Evolutionary conservation across 1,140 invertebrate species (phyloP).

Genomic region (Caenorhabditis inopinata): DNA sequence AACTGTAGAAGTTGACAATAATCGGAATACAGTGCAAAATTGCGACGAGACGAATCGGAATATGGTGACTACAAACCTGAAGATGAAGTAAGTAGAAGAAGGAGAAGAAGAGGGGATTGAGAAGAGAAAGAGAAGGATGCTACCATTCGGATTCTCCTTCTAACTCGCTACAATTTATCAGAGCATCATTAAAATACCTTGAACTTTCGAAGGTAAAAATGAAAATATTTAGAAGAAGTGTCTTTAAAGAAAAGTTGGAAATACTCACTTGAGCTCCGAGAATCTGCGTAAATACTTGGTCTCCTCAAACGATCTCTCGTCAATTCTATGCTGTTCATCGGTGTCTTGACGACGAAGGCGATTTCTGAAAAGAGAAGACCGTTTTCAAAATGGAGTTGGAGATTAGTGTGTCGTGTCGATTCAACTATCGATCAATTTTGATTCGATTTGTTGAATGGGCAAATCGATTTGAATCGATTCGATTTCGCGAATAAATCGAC

Average conservation of each 20-base stretch:
- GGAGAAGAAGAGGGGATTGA: neutral
- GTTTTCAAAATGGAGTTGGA: too few species aligned
- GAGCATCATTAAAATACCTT: neutral
- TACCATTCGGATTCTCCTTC: slow-evolving; percentile 21
- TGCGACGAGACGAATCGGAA: neutral
- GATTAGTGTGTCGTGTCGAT: too few species aligned
- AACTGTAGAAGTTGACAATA: neutral
- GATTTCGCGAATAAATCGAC: too few species aligned
- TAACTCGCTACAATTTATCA: slow-evolving; percentile 29
- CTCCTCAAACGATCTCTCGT: slow-evolving; percentile 49
- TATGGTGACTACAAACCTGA: neutral
- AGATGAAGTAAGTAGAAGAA: neutral
- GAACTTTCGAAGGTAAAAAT: neutral
- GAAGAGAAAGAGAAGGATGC: neutral
- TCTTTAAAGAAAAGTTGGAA: neutral
- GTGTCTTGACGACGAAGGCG: slow-evolving; percentile 45
- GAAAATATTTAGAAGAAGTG: neutral
- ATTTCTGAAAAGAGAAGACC: slow-evolving; percentile 46
- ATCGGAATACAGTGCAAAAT: slow-evolving; percentile 18
- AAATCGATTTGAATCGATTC: too few species aligned
- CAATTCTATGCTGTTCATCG: slow-evolving; percentile 40
- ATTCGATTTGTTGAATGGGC: too few species aligned
- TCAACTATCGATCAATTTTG: too few species aligned
- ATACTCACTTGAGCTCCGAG: slow-evolving; percentile 50
- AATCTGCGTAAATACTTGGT: slow-evolving; percentile 51